Conservation (phyloP, 2,888 invertebrate species). For the Allacma fusca region DNA sequence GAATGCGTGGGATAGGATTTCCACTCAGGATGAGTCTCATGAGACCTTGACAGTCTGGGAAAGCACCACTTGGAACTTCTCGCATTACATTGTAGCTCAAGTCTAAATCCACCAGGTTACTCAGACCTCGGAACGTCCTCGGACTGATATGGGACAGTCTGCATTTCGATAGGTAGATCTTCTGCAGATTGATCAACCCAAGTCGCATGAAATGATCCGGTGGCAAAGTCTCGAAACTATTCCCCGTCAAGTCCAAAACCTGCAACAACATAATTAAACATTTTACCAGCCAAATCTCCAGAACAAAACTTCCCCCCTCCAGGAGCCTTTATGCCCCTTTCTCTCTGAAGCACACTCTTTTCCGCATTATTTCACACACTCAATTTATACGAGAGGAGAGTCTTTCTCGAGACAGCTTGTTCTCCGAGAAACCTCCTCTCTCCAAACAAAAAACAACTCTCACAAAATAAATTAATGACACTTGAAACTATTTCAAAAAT, state of each 20-base stretch:
- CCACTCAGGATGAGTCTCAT: conserved; percentile 83
- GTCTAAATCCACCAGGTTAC: conserved; percentile 88
- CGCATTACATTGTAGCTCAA: conserved; percentile 82
- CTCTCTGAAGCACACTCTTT: conserved; percentile 16
- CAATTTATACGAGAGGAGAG: too few relatives aligned
- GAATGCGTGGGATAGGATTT: conserved; percentile 80
- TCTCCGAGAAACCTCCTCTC: neutral
- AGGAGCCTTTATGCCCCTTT: neutral
- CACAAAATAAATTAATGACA: conserved; percentile 11
- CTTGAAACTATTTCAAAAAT: conserved; percentile 10
- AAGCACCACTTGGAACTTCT: conserved; percentile 79
- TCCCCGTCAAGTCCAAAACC: conserved; percentile 84
- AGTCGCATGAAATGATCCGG: conserved; percentile 81
- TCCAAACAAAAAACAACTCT: conserved; percentile 4
- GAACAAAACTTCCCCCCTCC: too few relatives aligned
- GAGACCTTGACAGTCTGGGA: conserved; percentile 79
- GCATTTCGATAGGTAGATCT: conserved; percentile 82
- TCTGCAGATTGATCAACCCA: conserved; percentile 84
- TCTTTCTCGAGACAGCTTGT: too few relatives aligned
- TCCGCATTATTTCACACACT: conserved; percentile 12
- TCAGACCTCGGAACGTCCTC: conserved; percentile 81
- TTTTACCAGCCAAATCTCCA: neutral
- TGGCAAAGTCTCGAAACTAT: conserved; percentile 80
- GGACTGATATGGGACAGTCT: conserved; percentile 79
- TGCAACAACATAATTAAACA: conserved; percentile 66